phyloP scores from a whole-genome alignment of 2,797 vertebrate genomes.

The Zenarchopterus dispar region DNA sequence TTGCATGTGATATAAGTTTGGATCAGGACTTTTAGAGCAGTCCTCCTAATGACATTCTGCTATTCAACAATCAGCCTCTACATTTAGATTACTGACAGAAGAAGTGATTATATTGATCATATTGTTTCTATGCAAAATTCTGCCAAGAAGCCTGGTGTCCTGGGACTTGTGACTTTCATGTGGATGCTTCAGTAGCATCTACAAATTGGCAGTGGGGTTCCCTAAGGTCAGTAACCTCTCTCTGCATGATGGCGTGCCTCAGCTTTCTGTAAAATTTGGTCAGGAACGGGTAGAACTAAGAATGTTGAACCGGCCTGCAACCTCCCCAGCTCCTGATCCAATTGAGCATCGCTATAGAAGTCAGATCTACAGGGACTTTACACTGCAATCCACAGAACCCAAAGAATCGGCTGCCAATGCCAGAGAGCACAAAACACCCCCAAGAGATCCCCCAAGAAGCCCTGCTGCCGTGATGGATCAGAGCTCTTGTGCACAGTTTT shows the following conservation, averaged over 20 bases:
- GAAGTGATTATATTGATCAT: not conserved
- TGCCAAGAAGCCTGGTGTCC: no score
- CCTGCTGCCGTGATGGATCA: not conserved
- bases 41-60: no score
- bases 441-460: not conserved
- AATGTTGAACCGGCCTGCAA: not conserved
- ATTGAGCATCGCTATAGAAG: not conserved
- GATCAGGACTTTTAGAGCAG: constrained; percentile 1
- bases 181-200: not conserved
- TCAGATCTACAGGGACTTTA: not conserved
- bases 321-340: not conserved
- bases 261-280: not conserved
- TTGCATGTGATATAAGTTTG: constrained; percentile 4
- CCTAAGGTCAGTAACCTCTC: constrained; percentile 1
- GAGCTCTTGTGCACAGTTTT: not conserved
- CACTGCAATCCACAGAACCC: not conserved
- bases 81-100: not conserved
- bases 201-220: not conserved
- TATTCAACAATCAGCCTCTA: not conserved
- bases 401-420: not conserved
- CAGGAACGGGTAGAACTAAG: not conserved
- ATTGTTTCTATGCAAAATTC: not conserved
- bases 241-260: not conserved
- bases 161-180: constrained; percentile 6
- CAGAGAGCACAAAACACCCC: not conserved